Conservation (phyloP, 2,797 vertebrate genomes). For the Astyanax mexicanus region DNA sequence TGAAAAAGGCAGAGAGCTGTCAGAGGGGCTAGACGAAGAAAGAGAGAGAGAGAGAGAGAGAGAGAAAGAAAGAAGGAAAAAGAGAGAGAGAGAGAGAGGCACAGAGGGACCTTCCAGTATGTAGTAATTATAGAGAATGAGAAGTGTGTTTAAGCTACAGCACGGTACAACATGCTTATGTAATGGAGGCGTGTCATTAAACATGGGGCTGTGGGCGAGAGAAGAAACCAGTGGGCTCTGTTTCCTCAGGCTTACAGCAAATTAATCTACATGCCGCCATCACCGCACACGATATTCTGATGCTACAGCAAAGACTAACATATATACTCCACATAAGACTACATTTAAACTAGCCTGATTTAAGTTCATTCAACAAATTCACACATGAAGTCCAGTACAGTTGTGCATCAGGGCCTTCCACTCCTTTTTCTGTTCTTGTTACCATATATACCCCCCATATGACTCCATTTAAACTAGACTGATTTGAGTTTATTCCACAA, state of each 20-base stretch:
- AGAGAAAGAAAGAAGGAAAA: background rate
- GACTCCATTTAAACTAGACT: no score
- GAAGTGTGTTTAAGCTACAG: slow-evolving; percentile 39
- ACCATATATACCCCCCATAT: no score
- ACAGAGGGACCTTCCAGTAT: slow-evolving; percentile 55
- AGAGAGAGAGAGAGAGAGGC: background rate
- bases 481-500: no score
- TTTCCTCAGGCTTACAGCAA: slow-evolving; percentile 21
- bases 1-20: slow-evolving; percentile 31
- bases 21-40: slow-evolving; percentile 18
- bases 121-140: slow-evolving; percentile 51
- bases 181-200: slow-evolving; percentile 43
- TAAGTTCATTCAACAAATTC: background rate
- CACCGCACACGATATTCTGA: background rate
- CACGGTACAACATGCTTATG: slow-evolving; percentile 41
- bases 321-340: background rate
- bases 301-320: slow-evolving; percentile 11
- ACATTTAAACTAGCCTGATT: background rate
- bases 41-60: background rate
- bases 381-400: no score
- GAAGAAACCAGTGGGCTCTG: slow-evolving; percentile 12
- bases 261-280: background rate
- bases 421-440: no score
- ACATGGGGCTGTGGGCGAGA: slow-evolving; percentile 34
- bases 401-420: no score